Conservation (phyloP, 2,888 invertebrate genomes). For the Cremastobaeus sp. region DNA sequence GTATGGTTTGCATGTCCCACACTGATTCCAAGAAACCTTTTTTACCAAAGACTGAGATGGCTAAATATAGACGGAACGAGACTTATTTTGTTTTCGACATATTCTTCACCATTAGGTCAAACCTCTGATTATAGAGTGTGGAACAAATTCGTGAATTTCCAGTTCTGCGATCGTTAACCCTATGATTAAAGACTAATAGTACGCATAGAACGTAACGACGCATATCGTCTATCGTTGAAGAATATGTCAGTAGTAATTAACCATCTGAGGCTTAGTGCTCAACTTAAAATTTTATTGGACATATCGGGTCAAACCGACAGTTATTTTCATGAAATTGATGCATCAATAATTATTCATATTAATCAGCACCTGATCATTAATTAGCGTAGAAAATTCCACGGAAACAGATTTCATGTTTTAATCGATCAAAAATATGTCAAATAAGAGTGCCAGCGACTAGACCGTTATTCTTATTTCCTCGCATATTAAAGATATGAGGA, state of each 20-base stretch:
- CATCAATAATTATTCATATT: background rate
- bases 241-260: slow-evolving; percentile 6
- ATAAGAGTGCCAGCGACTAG: background rate
- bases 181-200: slow-evolving; percentile 2
- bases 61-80: no score
- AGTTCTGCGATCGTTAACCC: background rate
- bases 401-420: background rate
- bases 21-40: no score
- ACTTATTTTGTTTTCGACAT: no score
- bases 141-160: slow-evolving; percentile 7
- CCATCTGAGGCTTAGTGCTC: background rate
- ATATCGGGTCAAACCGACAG: background rate
- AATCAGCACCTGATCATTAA: background rate
- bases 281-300: background rate
- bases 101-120: slow-evolving; percentile 3
- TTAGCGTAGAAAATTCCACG: background rate
- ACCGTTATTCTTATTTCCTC: background rate
- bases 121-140: background rate
- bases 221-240: background rate
- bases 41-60: no score
- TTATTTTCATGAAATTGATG: slow-evolving; percentile 11
- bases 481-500: no score
- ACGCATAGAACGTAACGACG: background rate
- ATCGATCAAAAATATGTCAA: background rate
- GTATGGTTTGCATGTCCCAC: no score